Percentiles rank a stretch among this genome's conserved stretches.
phyloP scores from a whole-genome alignment of 2,888 invertebrate species.

The Clivina fossor region DNA sequence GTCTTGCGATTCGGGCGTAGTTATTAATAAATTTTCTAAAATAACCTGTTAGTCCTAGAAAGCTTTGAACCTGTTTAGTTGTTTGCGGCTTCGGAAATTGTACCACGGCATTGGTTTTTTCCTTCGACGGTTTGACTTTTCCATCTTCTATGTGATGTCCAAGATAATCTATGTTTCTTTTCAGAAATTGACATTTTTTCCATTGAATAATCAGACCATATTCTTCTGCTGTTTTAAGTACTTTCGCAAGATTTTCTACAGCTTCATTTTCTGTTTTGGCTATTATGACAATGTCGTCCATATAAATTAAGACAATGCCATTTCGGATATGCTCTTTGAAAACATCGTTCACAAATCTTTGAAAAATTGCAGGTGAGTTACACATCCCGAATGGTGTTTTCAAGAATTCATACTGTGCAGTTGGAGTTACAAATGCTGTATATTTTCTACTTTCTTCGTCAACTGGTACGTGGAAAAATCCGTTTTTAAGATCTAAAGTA shows the following conservation, averaged over 20 bases:
- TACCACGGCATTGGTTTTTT: neutral
- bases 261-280: constrained; percentile 39
- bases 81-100: constrained; percentile 10
- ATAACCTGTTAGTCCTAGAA: constrained; percentile 22
- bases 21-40: constrained; percentile 35
- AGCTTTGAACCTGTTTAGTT: constrained; percentile 13
- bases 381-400: neutral
- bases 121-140: constrained; percentile 27
- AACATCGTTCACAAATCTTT: constrained; percentile 1
- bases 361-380: constrained; percentile 1
- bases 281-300: constrained; percentile 44
- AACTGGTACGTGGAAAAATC: neutral
- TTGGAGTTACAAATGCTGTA: neutral
- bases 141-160: constrained; percentile 3
- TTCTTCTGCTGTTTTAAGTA: constrained; percentile 39
- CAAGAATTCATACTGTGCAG: neutral
- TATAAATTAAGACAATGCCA: constrained; percentile 36
- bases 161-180: constrained; percentile 26
- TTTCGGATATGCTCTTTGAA: constrained; percentile 13
- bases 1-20: constrained; percentile 30
- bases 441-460: constrained; percentile 1
- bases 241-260: constrained; percentile 41
- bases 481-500: constrained; percentile 12
- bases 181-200: constrained; percentile 47
- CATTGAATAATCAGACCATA: constrained; percentile 44